Conservation (phyloP, 2,113 vertebrate species). For the Solea solea region DNA sequence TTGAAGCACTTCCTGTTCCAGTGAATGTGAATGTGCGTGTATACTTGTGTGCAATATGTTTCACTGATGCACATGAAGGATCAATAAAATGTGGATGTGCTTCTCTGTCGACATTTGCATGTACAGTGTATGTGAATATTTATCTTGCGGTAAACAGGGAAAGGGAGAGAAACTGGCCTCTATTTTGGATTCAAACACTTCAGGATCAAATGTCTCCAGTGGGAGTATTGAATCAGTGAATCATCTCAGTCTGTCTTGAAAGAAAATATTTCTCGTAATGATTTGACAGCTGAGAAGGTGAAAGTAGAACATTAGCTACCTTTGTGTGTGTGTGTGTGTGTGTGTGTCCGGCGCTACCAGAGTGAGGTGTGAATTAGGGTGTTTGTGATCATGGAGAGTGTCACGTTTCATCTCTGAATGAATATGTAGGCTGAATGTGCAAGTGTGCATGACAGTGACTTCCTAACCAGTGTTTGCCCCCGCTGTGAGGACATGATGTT, state of each 20-base stretch:
- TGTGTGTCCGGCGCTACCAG: neutral
- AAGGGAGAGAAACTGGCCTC: slow-evolving; percentile 1
- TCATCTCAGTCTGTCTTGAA: slow-evolving; percentile 1
- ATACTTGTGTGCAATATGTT: neutral
- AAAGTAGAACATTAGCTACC: neutral
- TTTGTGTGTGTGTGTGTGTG: neutral
- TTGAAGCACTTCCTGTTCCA: slow-evolving; percentile 4
- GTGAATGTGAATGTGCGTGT: neutral
- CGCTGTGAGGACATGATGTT: slow-evolving; percentile 63
- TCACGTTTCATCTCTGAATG: slow-evolving; percentile 34
- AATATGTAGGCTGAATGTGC: slow-evolving; percentile 45
- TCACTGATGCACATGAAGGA: neutral
- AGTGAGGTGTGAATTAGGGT: neutral
- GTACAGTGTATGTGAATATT: neutral
- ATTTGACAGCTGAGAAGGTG: neutral
- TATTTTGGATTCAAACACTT: slow-evolving; percentile 8
- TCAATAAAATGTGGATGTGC: neutral
- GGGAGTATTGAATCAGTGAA: slow-evolving; percentile 14
- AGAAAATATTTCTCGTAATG: neutral
- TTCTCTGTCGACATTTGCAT: neutral
- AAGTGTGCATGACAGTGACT: slow-evolving; percentile 46
- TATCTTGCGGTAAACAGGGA: slow-evolving; percentile 5
- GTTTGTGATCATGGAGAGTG: neutral
- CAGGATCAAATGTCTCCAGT: slow-evolving; percentile 22
- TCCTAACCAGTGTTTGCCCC: slow-evolving; percentile 44